Evolutionary conservation across 2,888 invertebrate genomes (phyloP), one percentile per base, ranked within the genome.

Genomic region (Toxonevra muliebris): DNA sequence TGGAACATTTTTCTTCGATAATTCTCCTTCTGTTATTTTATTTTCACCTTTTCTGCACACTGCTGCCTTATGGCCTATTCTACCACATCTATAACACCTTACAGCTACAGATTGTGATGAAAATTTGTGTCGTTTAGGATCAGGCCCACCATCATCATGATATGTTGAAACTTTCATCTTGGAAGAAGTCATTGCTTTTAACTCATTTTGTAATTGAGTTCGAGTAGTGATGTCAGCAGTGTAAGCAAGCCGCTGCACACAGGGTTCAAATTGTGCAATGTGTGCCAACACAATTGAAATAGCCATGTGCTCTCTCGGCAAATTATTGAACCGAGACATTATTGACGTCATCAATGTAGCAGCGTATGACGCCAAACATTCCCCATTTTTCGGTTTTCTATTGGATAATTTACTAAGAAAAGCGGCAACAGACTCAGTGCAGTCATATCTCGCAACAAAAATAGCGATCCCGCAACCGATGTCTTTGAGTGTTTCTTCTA

Each of bases 311-410:
- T 45, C 57, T 30, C 1, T 52, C 17, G 43, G 42, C 20, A 63
- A 40, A 7, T 59, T 50, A 13, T 68, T 58, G 57, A 58, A 65
- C 30, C 52, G 42, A 1, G 53, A 9, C 48, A 54, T 61, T 12
- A 69, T 48, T 13, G 62, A 57, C 2, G 66, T 59, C 41, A 58
- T 55, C 17, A 62, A 8, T 5, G 48, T 45, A 12, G 50, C 30
- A 15, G 66, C 55, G 58, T 66, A 69, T 15, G 59, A 40, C 8
- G 62, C 53, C n/a, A 66, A 13, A 40, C 62, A 52, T 52, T 69
- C 66, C 13, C 52, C 57, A n/a, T 69, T 58, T 43, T 58, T 59
- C 50, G 66, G 66, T 40, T 43, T 55, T 12, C 43, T 69, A 19
- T 17, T 30, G 8, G 48, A 40, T 9, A 66, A 12, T 9, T 40